Base-by-base conservation (phyloP, 2,113 vertebrate species). In the Mastomys coucha region DNA sequence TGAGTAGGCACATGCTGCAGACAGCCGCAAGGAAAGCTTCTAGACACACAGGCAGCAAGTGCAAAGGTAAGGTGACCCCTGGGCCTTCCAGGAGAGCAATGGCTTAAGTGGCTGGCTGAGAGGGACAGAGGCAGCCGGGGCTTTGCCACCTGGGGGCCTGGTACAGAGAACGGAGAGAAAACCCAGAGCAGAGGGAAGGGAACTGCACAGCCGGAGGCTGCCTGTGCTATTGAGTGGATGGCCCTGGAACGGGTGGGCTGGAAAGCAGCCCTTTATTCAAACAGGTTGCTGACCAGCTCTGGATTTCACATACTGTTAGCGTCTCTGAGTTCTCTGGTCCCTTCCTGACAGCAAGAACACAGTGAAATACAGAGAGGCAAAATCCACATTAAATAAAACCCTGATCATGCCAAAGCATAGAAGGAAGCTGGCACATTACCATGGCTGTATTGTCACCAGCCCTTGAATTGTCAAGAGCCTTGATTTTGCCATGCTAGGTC, bases 111-210 rank as follows among this genome's bases (percentile, higher is more conserved):
- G 24, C 51, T 93, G 70, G 36, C 3, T 3, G 10, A 36, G 49
- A 49, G 39, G 73, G 28, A 51, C 26, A 75, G 31, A 51, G 84
- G 26, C 28, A 87, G 70, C 20, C 12, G 56, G 63, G n/a, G 42
- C 8, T n/a, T 14, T 12, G 26, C 6, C 16, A 45, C 0, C 0
- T 33, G n/a, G 11, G 58, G n/a, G 75, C 19, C n/a, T 19, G 11
- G 9, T 19, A 11, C 20, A n/a, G 42, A 67, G 31, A 67, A n/a
- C 70, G 39, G 12, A 73, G 28, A 42, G 12, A 75, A 51, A 20
- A 81, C 36, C 0, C 31, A 9, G 24, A 19, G 49, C 17, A 70
- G 24, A 17, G n/a, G 31, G 70, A 65, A 31, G 76, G 51, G 22
- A 45, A 58, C n/a, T 4, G 2, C 20, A 11, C 20, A 85, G 65